Base-by-base conservation (phyloP, 2,888 invertebrate genomes). In the Hypselothyrea guttata region DNA sequence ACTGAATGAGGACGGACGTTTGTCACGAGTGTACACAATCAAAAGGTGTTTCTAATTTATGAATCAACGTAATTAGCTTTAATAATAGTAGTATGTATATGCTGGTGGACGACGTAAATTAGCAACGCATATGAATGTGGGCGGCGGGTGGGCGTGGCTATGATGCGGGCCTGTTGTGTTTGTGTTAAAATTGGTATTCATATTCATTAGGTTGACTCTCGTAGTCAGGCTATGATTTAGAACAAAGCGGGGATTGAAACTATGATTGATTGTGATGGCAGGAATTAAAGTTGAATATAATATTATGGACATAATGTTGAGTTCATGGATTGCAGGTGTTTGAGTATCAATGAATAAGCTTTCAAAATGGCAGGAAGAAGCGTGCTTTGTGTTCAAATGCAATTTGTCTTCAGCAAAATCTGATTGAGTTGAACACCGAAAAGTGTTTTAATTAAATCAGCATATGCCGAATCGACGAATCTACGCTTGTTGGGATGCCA, bases 1-100 rank as follows among this genome's bases (percentile, higher is more conserved):
- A 5, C 31, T 31, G 22, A 38, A 22, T 15, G 12, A 12, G 33
- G 30, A 40, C 48, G 45, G 34, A 58, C 65, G 63, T 75, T 69
- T 75, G 70, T 75, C 76, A 75, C 69, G 70, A 57, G 63, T 47
- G 63, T 47, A 53, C 51, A 61, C 71, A 79, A 75, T 76, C 81
- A 77, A 76, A 71, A 77, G 77, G 75, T 81, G 71, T 71, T 71
- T 54, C 75, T 74, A 74, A 81, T 81, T 81, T 77, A 84, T 77
- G 82, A 79, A 84, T 77, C 77, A 63, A 74, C 71, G 54, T 75
- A 79, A 79, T 79, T 84, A 71, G 75, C 66, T 67, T 67, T 74
- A 74, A 77, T 71, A 71, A 74, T 63, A 59, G 33, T 37, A 4
- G 37, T 35, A 13, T 11, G 11, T 34, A 11, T 35, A 22, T 49